Percentiles rank a stretch among this genome's conserved stretches.
phyloP scores from a whole-genome alignment of 2,113 vertebrate species.

The Notothenia coriiceps region DNA sequence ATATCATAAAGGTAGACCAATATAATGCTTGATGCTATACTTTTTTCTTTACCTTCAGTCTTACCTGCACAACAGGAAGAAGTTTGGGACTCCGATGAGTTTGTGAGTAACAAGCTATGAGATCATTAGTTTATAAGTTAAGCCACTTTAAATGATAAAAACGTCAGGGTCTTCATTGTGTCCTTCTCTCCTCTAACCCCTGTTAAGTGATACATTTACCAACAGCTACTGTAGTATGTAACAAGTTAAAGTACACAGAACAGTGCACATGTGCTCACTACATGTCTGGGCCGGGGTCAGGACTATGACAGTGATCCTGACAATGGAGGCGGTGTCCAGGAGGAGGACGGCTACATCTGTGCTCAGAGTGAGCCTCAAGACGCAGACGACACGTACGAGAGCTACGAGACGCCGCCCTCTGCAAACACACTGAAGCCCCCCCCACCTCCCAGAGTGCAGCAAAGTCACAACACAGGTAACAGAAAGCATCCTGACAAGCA shows the following conservation, averaged over 20 bases:
- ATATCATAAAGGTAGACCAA: background rate
- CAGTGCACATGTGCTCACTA: background rate
- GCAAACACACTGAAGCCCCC: background rate
- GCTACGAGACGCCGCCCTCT: background rate
- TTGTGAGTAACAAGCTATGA: constrained; percentile 50
- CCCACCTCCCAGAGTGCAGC: fast-evolving
- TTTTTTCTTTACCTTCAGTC: background rate
- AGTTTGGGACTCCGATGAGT: constrained; percentile 32
- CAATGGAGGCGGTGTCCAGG: constrained; percentile 17
- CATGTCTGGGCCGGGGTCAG: constrained; percentile 3
- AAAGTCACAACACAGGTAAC: constrained; percentile 29
- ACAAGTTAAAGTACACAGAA: background rate
- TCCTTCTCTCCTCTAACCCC: no score
- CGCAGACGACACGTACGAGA: background rate
- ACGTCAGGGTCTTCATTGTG: background rate
- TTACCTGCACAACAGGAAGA: constrained; percentile 25
- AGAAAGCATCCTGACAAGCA: background rate
- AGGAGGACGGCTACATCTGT: background rate
- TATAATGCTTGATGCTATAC: background rate
- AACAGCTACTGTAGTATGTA: background rate
- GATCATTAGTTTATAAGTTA: background rate
- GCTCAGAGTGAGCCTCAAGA: background rate
- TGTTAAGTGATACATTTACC: no score
- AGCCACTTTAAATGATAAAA: background rate
- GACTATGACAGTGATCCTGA: constrained; percentile 33